These are phyloP conservation scores for Scophthalmus maximus DNA, from an alignment of 2,113 vertebrate genomes.

Conservation along the genomic window DNA sequence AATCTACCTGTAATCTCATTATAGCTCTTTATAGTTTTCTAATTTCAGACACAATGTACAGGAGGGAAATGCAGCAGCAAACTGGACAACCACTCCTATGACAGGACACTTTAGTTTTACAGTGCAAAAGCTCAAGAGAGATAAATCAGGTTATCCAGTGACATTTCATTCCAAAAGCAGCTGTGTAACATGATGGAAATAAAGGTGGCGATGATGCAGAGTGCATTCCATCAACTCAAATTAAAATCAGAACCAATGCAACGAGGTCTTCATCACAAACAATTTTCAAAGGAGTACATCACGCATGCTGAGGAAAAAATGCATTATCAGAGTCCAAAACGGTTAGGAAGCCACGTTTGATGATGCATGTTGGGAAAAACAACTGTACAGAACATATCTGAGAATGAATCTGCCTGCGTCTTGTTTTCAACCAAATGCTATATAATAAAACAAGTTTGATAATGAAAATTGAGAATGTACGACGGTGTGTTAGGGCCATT, in stretches of 20 bases:
- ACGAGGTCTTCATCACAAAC: background rate
- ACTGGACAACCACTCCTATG: too few relatives aligned
- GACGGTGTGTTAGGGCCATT: too few relatives aligned
- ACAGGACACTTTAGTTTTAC: background rate
- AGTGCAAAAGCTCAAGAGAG: background rate
- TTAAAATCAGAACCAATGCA: background rate
- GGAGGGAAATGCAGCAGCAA: background rate
- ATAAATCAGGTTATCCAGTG: background rate
- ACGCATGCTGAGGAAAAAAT: background rate
- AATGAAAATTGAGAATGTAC: too few relatives aligned
- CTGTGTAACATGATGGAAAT: background rate
- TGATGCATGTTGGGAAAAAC: background rate
- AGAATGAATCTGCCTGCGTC: background rate
- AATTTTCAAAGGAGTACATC: background rate
- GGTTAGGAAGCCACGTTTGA: background rate
- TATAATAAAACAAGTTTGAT: conserved; percentile 1
- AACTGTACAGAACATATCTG: background rate
- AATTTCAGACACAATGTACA: background rate
- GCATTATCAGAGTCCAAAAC: background rate
- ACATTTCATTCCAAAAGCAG: background rate
- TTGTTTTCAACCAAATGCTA: background rate
- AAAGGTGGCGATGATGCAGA: background rate
- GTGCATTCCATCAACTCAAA: conserved; percentile 8
- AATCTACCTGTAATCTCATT: background rate
- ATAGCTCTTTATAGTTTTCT: background rate